A percentile compares a stretch with the other conserved stretches of the same genome.
phyloP scores from a whole-genome alignment of 2,797 vertebrate species.

The Falco rusticolus region DNA sequence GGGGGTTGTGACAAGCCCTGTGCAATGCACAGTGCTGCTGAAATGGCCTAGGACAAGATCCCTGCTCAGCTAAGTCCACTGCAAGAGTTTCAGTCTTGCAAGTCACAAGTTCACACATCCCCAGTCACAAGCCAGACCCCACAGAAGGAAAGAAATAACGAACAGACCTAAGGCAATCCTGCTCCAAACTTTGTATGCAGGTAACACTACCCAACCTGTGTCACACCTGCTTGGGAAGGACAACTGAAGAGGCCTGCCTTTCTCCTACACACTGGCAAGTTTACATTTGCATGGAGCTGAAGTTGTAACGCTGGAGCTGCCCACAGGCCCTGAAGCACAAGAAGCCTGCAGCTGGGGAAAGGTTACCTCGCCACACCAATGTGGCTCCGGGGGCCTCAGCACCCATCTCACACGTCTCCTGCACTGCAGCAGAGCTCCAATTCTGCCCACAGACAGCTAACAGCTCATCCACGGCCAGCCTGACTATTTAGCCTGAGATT shows the following conservation, averaged over 20 bases:
- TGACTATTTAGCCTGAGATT: background rate
- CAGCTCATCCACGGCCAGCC: background rate
- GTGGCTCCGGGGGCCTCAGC: background rate
- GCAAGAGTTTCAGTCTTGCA: background rate
- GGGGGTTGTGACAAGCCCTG: background rate
- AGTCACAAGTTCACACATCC: background rate
- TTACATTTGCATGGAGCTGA: background rate
- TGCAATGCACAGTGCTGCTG: background rate
- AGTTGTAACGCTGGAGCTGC: background rate
- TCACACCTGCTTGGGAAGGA: background rate
- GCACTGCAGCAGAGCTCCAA: background rate
- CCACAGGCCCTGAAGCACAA: accelerated
- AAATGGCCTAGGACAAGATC: background rate
- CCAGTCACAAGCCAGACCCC: background rate
- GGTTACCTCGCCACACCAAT: background rate
- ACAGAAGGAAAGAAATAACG: background rate
- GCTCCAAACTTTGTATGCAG: background rate
- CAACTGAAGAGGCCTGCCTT: background rate
- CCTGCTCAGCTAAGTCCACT: background rate
- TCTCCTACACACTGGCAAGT: background rate
- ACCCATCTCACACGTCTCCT: background rate
- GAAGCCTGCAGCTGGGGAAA: background rate
- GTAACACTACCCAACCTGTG: background rate
- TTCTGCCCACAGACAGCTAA: background rate
- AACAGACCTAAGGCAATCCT: background rate